phyloP scores from a whole-genome alignment of 1,140 invertebrate species.

The Aleiodes sp. region DNA sequence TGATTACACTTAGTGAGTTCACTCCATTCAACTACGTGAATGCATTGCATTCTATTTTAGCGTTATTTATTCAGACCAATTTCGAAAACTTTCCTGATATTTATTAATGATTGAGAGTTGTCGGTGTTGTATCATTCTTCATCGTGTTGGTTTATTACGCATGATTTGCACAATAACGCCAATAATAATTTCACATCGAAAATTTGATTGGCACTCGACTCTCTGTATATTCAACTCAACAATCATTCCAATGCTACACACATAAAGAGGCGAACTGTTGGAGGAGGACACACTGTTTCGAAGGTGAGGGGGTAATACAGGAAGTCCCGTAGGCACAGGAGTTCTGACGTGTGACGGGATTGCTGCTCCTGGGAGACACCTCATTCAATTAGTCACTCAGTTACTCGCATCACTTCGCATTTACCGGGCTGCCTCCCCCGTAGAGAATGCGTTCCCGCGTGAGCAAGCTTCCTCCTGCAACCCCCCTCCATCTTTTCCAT shows the following conservation, averaged over 20 bases:
- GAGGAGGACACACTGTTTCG: not conserved
- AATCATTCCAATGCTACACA: slow-evolving; percentile 32
- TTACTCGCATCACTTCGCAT: slow-evolving; percentile 64
- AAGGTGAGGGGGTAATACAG: not conserved
- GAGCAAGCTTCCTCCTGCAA: slow-evolving; percentile 2
- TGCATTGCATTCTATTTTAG: too few relatives aligned
- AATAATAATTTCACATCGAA: slow-evolving; percentile 23
- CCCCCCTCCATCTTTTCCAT: not conserved
- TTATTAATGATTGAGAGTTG: not conserved
- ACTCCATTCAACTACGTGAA: too few relatives aligned
- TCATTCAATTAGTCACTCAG: slow-evolving; percentile 65
- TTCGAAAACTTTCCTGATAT: not conserved
- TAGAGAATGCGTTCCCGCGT: slow-evolving; percentile 11
- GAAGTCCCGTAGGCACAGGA: slow-evolving; percentile 35
- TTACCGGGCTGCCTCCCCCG: slow-evolving; percentile 41
- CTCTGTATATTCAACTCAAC: slow-evolving; percentile 23
- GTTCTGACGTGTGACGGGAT: slow-evolving; percentile 61
- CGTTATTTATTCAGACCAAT: not conserved
- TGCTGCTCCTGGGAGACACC: slow-evolving; percentile 58
- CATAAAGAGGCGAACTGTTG: not conserved
- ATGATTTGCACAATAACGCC: slow-evolving; percentile 20
- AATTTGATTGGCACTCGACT: slow-evolving; percentile 27
- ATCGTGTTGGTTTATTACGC: slow-evolving; percentile 13
- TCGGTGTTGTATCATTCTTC: not conserved
- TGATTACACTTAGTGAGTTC: too few relatives aligned